A percentile compares a stretch with the other conserved stretches of the same genome.
phyloP scores from a whole-genome alignment of 1,140 invertebrate genomes.

The Temnothorax nylanderi region DNA sequence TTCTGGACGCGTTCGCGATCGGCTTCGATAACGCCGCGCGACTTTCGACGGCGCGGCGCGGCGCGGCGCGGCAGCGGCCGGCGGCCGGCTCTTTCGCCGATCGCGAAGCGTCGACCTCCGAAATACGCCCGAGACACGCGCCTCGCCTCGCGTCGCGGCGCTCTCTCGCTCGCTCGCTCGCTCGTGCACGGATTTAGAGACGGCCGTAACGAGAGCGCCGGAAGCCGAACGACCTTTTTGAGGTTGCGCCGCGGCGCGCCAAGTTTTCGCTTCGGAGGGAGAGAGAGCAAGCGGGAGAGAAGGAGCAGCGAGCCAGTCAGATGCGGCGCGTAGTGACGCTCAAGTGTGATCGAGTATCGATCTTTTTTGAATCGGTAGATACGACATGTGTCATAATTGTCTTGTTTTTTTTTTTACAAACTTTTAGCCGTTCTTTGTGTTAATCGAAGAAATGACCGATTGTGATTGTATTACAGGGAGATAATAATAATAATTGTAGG shows the following conservation, averaged over 20 bases:
- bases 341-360: slow-evolving; percentile 5
- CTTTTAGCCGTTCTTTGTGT: background rate
- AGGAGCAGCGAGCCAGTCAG: background rate
- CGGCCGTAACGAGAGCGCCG: slow-evolving; percentile 54
- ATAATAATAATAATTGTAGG: background rate
- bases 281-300: slow-evolving; percentile 21
- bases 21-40: slow-evolving; percentile 53
- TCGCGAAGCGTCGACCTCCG: slow-evolving; percentile 47
- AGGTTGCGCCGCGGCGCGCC: slow-evolving; percentile 49
- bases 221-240: slow-evolving; percentile 61
- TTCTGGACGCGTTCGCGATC: slow-evolving; percentile 48
- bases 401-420: background rate
- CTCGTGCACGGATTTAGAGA: slow-evolving; percentile 53
- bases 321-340: slow-evolving; percentile 17
- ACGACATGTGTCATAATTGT: background rate
- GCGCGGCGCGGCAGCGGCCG: background rate
- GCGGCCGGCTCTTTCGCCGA: background rate
- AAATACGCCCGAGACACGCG: slow-evolving; percentile 36
- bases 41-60: slow-evolving; percentile 44
- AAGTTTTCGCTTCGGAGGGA: slow-evolving; percentile 41
- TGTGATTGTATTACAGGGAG: background rate
- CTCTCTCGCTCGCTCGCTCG: slow-evolving; percentile 14
- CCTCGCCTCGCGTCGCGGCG: slow-evolving; percentile 1
- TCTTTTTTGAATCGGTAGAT: background rate
- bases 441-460: background rate